A percentile compares a stretch with the other conserved stretches of the same genome.
phyloP scores from a whole-genome alignment of 2,888 invertebrate genomes.

The Scaptomyza reducta region DNA sequence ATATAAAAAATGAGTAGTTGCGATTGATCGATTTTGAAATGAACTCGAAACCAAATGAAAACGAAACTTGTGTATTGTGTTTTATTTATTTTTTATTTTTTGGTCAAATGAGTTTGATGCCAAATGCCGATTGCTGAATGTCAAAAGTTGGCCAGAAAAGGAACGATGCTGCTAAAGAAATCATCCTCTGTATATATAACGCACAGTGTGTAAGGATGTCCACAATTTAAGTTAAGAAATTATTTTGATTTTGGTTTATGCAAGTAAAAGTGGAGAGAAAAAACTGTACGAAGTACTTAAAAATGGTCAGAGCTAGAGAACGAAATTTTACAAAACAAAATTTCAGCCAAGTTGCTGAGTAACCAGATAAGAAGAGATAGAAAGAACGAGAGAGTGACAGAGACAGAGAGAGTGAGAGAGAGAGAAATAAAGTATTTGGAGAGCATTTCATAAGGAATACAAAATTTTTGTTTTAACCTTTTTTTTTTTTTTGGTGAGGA shows the following conservation, averaged over 20 bases:
- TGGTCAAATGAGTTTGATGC: slow-evolving; percentile 34
- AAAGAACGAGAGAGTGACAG: neutral
- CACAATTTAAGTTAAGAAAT: slow-evolving; percentile 4
- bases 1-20: slow-evolving; percentile 43
- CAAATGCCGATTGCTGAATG: slow-evolving; percentile 12
- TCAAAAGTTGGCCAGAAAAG: slow-evolving; percentile 15
- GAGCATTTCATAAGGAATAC: neutral
- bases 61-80: slow-evolving; percentile 31
- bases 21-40: slow-evolving; percentile 51
- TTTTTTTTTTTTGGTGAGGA: slow-evolving; percentile 13
- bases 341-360: slow-evolving; percentile 22
- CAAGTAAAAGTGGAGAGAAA: slow-evolving; percentile 9
- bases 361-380: slow-evolving; percentile 25
- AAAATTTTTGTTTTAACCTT: neutral
- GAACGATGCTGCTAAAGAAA: slow-evolving; percentile 12
- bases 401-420: slow-evolving; percentile 6
- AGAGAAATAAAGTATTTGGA: neutral
- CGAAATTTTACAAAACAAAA: slow-evolving; percentile 8
- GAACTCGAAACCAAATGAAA: slow-evolving; percentile 55
- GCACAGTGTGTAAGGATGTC: slow-evolving; percentile 26
- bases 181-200: slow-evolving; percentile 33
- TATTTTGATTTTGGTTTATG: neutral
- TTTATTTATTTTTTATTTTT: neutral
- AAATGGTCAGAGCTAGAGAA: slow-evolving; percentile 25
- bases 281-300: slow-evolving; percentile 12